Percentiles rank a stretch among this genome's conserved stretches.
Conservation (phyloP, 1,140 invertebrate species). For the Zaprionus camerounensis region DNA sequence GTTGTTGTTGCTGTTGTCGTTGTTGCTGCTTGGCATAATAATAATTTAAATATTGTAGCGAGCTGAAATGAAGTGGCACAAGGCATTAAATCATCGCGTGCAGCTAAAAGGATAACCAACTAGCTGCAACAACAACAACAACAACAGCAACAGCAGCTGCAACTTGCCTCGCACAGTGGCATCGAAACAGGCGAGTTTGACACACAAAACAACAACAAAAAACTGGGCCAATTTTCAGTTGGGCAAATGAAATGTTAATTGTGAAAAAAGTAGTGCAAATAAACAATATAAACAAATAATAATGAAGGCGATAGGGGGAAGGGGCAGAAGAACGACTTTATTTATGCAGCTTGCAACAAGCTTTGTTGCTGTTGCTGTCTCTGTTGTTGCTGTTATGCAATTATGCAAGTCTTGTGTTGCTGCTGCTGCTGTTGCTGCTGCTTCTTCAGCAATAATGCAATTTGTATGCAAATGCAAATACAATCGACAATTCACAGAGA, state of each 20-base stretch:
- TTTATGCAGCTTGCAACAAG: constrained; percentile 48
- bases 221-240: constrained; percentile 27
- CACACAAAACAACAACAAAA: constrained; percentile 29
- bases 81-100: constrained; percentile 79
- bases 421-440: constrained; percentile 44
- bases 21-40: constrained; percentile 71
- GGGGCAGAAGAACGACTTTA: constrained; percentile 30
- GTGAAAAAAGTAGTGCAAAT: constrained; percentile 24
- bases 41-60: constrained; percentile 74
- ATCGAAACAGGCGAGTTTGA: constrained; percentile 27
- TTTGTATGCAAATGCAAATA: constrained; percentile 82
- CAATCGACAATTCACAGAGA: constrained; percentile 69
- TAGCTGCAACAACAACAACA: constrained; percentile 26
- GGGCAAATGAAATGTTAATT: constrained; percentile 49
- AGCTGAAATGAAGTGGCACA: constrained; percentile 76
- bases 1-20: constrained; percentile 30
- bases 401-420: constrained; percentile 62
- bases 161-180: constrained; percentile 29
- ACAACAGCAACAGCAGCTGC: constrained; percentile 19
- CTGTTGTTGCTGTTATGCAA: constrained; percentile 49
- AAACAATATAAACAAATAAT: constrained; percentile 38
- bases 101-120: constrained; percentile 75
- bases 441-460: constrained; percentile 78
- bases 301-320: not conserved
- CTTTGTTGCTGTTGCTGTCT: constrained; percentile 28